Evolutionary conservation across 2,888 invertebrate species (phyloP), one percentile per base, ranked within the genome.

Genomic region (Perithous albicinctus): DNA sequence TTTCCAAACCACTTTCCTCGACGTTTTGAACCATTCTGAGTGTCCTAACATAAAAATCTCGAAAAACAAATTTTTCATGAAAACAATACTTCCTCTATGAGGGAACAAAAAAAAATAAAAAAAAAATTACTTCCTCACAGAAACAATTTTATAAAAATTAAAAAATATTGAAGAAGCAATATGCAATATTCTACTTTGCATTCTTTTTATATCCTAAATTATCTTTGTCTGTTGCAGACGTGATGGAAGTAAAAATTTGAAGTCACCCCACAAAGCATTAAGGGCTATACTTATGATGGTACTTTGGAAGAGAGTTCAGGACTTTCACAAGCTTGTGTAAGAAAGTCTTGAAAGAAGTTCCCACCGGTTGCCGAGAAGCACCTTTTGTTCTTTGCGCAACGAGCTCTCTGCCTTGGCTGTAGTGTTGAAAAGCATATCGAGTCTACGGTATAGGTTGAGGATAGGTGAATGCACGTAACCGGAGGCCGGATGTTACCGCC

Each of bases 401-500:
- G 74, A 56, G 74, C 64, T 63, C 69, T 38, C 43, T 54, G 66
- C 35, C 1, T 26, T 8, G 41, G 12, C 46, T 51, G 51, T 15
- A n/a, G 32, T 32, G 35, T 32, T 18, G 32, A 59, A n/a, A n/a
- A 59, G 61, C 48, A 70, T 48, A 35, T 74, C 61, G 66, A 82
- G 67, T 70, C 79, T 66, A 74, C 35, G 54, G 32, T 38, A n/a
- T n/a, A 61, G 20, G 56, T 51, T 61, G 76, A 75, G 73, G 83
- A 82, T 70, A 86, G 84, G 83, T 90, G 91, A 92, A 92, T 91
- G 85, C 87, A 90, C 86, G 92, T 91, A 92, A 92, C 89, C 88
- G 87, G 92, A 92, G 91, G 91, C 92, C 92, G 92, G 92, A 92
- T 92, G 92, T 92, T 87, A 84, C 90, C 92, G 92, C 92, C 92